phyloP scores from a whole-genome alignment of 1,140 invertebrate species.

The Condylostylus longicornis region DNA sequence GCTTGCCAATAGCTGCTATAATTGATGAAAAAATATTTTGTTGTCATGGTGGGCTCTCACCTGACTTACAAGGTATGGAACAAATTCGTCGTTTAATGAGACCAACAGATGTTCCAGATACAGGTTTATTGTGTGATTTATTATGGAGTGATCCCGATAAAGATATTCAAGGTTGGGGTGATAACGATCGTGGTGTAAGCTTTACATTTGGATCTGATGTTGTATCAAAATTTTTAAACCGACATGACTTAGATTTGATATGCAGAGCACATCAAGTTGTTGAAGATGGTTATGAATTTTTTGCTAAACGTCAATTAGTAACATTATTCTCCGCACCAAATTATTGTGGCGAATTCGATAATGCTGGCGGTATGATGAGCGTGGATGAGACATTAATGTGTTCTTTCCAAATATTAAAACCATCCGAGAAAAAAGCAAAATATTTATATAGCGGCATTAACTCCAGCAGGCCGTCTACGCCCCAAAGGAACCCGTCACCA shows the following conservation, averaged over 20 bases:
- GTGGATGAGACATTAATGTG: constrained; percentile 97
- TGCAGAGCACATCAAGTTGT: constrained; percentile 78
- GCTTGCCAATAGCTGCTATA: constrained; percentile 64
- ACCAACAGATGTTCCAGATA: constrained; percentile 77
- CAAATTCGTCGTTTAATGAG: constrained; percentile 77
- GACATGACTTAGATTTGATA: constrained; percentile 67
- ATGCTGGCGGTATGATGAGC: constrained; percentile 94
- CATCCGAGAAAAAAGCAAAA: constrained; percentile 96
- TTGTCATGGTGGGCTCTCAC: constrained; percentile 61
- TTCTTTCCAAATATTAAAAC: constrained; percentile 48
- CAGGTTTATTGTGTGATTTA: constrained; percentile 62
- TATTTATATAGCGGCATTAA: constrained; percentile 88
- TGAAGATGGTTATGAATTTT: constrained; percentile 74
- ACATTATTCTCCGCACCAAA: constrained; percentile 75
- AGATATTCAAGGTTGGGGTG: constrained; percentile 63
- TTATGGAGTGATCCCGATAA: constrained; percentile 79
- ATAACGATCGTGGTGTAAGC: constrained; percentile 68
- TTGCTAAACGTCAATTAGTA: constrained; percentile 70
- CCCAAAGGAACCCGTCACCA: constrained; percentile 60
- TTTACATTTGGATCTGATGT: constrained; percentile 68
- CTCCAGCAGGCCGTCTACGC: constrained; percentile 66
- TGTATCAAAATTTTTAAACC: constrained; percentile 63
- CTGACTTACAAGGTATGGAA: constrained; percentile 78
- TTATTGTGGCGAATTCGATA: constrained; percentile 75
- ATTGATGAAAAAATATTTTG: constrained; percentile 73